Base-by-base conservation (phyloP, 2,113 vertebrate species). In the Vicugna pacos region DNA sequence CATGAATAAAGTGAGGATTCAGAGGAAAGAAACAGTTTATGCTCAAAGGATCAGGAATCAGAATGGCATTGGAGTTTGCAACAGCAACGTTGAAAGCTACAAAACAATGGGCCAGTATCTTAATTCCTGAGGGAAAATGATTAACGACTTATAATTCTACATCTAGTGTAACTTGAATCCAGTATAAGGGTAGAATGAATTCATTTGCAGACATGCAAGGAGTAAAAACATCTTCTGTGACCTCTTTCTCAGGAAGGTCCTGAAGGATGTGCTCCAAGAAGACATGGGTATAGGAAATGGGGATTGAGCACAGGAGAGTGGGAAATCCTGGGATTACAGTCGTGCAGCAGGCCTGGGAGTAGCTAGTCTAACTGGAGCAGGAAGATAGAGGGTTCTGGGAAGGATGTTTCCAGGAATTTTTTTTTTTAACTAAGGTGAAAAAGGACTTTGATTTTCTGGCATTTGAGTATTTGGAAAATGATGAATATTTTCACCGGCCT, bases 381-480 rank as follows among this genome's bases (percentile, higher is more conserved):
- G 28, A 72, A 38, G 67, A 52, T 8, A 79, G 52, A 79, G 26
- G 35, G 8, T 58, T 70, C 64, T 72, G 84, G 64, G 22, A 54
- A 79, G 35, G 56, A 11, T 0, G 6, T 48, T 94, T 70, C 70
- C 15, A n/a, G 26, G 54, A 64, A 2, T 8, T 69, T 76, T 80
- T 70, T 70, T 81, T 80, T 91, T 58, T 69, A 56, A 56, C 48
- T 38, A 16, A 60, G 62, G 14, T 30, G 7, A 87, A 28, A 76
- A 64, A 88, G 20, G 50, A 58, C 48, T 75, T 81, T 3, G 26
- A 60, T 84, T 73, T 65, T 94, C 28, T 96, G 32, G 32, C 26
- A 42, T 89, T 89, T 92, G 42, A 72, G 16, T 80, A 42, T 84
- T 89, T 95, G 56, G 35, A 92, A 72, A 92, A 69, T 89, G 54